These are phyloP conservation scores for Loxodonta africana DNA, from an alignment of 2,113 vertebrate species.

Conservation along the genomic window DNA sequence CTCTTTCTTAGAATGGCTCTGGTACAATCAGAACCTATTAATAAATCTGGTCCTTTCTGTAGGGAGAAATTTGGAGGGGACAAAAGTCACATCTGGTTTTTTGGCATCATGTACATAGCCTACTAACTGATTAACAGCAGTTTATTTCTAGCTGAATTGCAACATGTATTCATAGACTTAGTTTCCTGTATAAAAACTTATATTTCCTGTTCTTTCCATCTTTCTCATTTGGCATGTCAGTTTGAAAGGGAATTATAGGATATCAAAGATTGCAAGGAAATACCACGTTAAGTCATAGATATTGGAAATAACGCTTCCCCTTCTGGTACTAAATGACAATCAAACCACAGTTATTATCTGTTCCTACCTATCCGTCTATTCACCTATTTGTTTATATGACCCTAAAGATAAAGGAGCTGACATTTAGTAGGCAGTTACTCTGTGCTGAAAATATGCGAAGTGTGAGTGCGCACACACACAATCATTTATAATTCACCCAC, in stretches of 20 bases:
- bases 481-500: neutral
- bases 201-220: neutral
- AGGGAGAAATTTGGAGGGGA: neutral
- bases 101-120: neutral
- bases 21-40: neutral
- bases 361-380: neutral
- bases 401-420: neutral
- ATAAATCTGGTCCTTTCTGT: neutral
- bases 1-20: neutral
- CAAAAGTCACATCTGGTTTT: neutral
- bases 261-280: neutral
- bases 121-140: neutral
- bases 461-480: neutral
- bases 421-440: neutral
- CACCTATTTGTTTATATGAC: neutral
- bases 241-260: slow-evolving; percentile 6
- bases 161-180: neutral
- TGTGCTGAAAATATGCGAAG: neutral
- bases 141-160: neutral
- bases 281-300: neutral
- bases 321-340: neutral
- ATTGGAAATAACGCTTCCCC: slow-evolving; percentile 27
- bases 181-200: neutral
- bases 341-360: neutral
- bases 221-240: neutral